These are phyloP conservation scores for Pachliopta kotzebuea DNA, from an alignment of 2,888 invertebrate genomes.

Conservation along the genomic window DNA sequence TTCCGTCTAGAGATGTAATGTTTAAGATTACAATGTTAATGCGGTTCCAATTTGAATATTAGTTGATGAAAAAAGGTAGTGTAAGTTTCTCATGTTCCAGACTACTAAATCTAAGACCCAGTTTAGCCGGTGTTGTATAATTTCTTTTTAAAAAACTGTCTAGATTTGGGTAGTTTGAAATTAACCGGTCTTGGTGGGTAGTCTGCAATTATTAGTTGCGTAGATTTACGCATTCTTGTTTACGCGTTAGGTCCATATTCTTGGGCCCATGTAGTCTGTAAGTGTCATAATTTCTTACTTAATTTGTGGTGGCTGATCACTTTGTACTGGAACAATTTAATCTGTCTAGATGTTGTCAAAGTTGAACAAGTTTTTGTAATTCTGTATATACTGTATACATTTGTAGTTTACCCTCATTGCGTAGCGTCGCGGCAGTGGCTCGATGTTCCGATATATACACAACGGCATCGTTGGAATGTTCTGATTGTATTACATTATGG, in stretches of 20 bases:
- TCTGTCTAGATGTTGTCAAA: too few relatives aligned
- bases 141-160: too few relatives aligned
- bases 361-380: too few relatives aligned
- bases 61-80: too few relatives aligned
- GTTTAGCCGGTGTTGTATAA: background rate
- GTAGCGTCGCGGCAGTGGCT: too few relatives aligned
- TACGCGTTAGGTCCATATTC: slow-evolving; percentile 5
- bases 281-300: slow-evolving; percentile 29
- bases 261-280: slow-evolving; percentile 20
- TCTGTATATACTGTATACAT: too few relatives aligned
- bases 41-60: too few relatives aligned
- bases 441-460: background rate
- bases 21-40: too few relatives aligned
- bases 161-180: background rate
- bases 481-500: background rate
- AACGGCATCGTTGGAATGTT: background rate
- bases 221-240: slow-evolving; percentile 7
- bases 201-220: background rate
- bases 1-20: too few relatives aligned
- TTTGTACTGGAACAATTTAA: slow-evolving; percentile 21
- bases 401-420: background rate
- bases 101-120: too few relatives aligned
- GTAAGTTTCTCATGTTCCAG: too few relatives aligned
- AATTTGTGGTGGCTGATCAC: slow-evolving; percentile 18
- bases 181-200: slow-evolving; percentile 13